Conservation (phyloP, 2,113 vertebrate species). For the Ammodytes marinus region DNA sequence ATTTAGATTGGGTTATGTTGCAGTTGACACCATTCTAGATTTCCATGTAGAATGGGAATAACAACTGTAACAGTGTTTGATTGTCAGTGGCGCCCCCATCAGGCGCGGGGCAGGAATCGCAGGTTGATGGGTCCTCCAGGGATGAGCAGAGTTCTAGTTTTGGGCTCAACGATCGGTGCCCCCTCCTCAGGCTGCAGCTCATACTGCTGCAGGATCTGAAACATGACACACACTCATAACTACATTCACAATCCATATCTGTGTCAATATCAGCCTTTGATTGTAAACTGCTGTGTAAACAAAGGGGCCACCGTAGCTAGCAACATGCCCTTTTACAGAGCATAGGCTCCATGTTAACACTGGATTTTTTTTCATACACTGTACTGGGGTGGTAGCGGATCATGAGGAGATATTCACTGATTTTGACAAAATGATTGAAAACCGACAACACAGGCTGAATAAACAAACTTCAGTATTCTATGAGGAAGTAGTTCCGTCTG, state of each 20-base stretch:
- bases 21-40: too few species aligned
- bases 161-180: slow-evolving; percentile 59
- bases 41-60: too few species aligned
- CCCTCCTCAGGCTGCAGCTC: slow-evolving; percentile 66
- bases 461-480: not conserved
- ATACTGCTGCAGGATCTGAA: slow-evolving; percentile 83
- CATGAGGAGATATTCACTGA: too few species aligned
- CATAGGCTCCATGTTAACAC: too few species aligned
- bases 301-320: too few species aligned
- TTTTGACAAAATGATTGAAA: too few species aligned
- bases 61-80: not conserved
- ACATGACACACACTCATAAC: not conserved
- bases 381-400: too few species aligned
- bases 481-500: not conserved
- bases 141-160: slow-evolving; percentile 83
- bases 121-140: slow-evolving; percentile 80
- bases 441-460: too few species aligned
- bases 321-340: too few species aligned
- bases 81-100: not conserved
- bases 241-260: not conserved
- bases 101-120: slow-evolving; percentile 74
- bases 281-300: too few species aligned
- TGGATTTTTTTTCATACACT: too few species aligned
- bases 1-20: too few species aligned
- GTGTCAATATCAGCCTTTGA: not conserved